Conservation (phyloP, 2,888 invertebrate genomes). For the Plebejus melissa region DNA sequence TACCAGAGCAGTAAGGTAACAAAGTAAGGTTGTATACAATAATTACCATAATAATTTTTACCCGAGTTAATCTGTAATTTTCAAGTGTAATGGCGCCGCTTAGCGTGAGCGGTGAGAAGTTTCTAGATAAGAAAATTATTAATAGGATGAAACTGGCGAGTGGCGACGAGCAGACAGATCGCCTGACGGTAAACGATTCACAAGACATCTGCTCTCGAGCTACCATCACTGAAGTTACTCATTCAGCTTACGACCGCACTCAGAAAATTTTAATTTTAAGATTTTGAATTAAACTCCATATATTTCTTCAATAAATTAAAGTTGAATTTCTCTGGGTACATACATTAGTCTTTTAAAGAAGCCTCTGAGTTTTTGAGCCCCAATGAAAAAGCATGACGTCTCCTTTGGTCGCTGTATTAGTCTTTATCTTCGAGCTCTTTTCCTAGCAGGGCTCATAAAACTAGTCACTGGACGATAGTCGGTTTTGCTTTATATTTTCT, state of each 20-base stretch:
- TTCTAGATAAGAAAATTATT: not conserved
- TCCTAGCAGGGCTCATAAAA: too few species aligned
- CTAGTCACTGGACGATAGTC: not conserved
- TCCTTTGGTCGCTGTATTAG: too few species aligned
- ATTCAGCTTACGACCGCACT: too few species aligned
- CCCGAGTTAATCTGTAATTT: not conserved
- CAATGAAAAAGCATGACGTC: too few species aligned
- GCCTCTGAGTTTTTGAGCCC: too few species aligned
- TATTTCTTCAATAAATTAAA: too few species aligned
- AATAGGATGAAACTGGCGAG: not conserved
- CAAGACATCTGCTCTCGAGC: not conserved
- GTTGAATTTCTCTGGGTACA: too few species aligned
- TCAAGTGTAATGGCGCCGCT: not conserved
- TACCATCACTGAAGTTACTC: not conserved
- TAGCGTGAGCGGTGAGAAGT: constrained; percentile 12
- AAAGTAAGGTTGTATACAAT: not conserved
- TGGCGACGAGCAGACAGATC: not conserved
- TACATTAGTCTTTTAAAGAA: too few species aligned
- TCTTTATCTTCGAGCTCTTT: too few species aligned
- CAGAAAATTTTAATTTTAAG: too few species aligned
- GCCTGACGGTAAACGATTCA: not conserved
- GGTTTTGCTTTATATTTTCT: not conserved
- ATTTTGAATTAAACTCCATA: too few species aligned
- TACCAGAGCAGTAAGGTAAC: not conserved
- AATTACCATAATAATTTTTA: constrained; percentile 1